Percentiles rank a stretch among this genome's conserved stretches.
Conservation (phyloP, 1,140 invertebrate genomes). For the Drosophila eugracilis region DNA sequence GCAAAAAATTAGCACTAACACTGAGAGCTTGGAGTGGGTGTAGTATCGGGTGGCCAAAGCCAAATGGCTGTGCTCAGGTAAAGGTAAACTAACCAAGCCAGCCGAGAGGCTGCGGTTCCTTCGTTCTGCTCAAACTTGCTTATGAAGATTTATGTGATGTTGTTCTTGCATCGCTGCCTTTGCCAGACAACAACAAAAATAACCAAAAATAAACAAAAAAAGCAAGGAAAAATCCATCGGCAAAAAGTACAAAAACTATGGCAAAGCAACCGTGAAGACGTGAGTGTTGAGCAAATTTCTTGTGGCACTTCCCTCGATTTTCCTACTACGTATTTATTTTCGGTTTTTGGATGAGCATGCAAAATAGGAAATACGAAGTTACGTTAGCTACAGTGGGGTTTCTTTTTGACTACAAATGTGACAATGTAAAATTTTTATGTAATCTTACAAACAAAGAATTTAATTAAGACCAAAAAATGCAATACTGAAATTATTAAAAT, state of each 20-base stretch:
- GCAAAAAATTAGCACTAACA: conserved; percentile 71
- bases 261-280: conserved; percentile 50
- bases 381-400: conserved; percentile 12
- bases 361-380: conserved; percentile 24
- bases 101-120: conserved; percentile 46
- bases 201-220: conserved; percentile 18
- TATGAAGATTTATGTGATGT: conserved; percentile 76
- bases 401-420: neutral
- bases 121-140: conserved; percentile 59
- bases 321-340: conserved; percentile 10
- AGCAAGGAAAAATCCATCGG: conserved; percentile 1
- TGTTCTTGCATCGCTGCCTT: conserved; percentile 70
- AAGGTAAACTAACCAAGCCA: conserved; percentile 64
- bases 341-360: conserved; percentile 18
- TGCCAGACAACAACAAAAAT: conserved; percentile 51
- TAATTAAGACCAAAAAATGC: too few species aligned
- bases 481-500: too few species aligned
- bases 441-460: too few species aligned
- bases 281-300: conserved; percentile 62
- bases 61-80: conserved; percentile 66
- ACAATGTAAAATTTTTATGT: too few species aligned
- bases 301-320: conserved; percentile 21
- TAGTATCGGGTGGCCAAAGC: conserved; percentile 13
- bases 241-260: conserved; percentile 30
- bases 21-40: neutral